These are phyloP conservation scores for Heteromormyrus szaboi DNA, from an alignment of 2,797 vertebrate genomes.

Conservation along the genomic window DNA sequence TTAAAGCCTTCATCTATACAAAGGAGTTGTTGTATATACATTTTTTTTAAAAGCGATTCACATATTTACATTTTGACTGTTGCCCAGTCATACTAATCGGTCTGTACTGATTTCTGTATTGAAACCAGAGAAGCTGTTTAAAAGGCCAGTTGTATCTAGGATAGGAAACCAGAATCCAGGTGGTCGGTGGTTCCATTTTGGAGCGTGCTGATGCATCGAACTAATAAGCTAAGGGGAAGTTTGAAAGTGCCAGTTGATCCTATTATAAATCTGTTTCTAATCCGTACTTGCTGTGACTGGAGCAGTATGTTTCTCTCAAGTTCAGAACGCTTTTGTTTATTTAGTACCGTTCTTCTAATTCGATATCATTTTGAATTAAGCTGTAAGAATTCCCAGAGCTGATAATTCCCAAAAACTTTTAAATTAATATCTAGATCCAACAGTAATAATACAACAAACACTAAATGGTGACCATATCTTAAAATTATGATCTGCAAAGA, in stretches of 20 bases:
- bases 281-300: background rate
- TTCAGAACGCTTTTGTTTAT: background rate
- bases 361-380: background rate
- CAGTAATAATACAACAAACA: background rate
- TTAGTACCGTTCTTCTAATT: background rate
- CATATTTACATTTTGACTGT: background rate
- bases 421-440: background rate
- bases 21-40: background rate
- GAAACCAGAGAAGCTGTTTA: background rate
- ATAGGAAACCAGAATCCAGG: background rate
- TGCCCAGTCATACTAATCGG: background rate
- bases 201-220: background rate
- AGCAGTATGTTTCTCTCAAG: background rate
- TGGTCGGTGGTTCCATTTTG: background rate
- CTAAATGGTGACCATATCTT: background rate
- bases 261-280: background rate
- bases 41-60: background rate
- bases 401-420: background rate
- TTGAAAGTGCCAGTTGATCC: background rate
- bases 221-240: background rate
- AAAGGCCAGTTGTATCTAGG: background rate
- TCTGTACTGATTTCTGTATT: background rate
- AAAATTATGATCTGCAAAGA: background rate
- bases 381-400: background rate
- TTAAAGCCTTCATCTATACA: background rate